A percentile compares a stretch with the other conserved stretches of the same genome.
These are phyloP conservation scores for Barnardius zonarius DNA, from an alignment of 2,113 vertebrate species.

Conservation along the genomic window DNA sequence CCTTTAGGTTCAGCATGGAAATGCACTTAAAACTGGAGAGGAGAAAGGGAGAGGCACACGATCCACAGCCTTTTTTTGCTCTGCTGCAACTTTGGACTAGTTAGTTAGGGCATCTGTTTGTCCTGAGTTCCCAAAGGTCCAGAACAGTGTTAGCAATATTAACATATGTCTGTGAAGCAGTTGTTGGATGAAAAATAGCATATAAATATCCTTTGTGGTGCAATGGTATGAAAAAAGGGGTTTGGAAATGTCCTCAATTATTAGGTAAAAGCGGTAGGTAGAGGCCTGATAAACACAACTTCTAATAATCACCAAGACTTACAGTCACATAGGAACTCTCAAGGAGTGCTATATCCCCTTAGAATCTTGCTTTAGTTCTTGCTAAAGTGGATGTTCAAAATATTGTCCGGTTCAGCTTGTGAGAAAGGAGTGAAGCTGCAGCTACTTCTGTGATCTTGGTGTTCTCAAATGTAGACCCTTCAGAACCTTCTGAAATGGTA, in stretches of 20 bases:
- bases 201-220: not conserved
- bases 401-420: not conserved
- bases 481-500: not conserved
- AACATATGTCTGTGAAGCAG: not conserved
- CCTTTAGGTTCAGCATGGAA: not conserved
- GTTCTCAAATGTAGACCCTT: not conserved
- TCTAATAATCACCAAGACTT: not conserved
- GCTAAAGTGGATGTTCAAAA: not conserved
- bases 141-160: not conserved
- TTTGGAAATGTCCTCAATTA: not conserved
- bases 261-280: not conserved
- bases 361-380: not conserved
- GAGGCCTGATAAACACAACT: not conserved
- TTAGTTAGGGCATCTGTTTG: not conserved
- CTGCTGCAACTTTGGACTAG: not conserved
- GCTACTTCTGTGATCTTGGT: not conserved
- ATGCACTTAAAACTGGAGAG: not conserved
- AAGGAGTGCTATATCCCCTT: not conserved
- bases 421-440: not conserved
- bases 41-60: accelerated
- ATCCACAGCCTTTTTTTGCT: not conserved
- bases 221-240: not conserved
- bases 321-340: not conserved
- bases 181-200: not conserved
- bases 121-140: not conserved